Percentiles rank a stretch among this genome's conserved stretches.
Conservation (phyloP, 1,140 invertebrate species). For the Drosophila takahashii region DNA sequence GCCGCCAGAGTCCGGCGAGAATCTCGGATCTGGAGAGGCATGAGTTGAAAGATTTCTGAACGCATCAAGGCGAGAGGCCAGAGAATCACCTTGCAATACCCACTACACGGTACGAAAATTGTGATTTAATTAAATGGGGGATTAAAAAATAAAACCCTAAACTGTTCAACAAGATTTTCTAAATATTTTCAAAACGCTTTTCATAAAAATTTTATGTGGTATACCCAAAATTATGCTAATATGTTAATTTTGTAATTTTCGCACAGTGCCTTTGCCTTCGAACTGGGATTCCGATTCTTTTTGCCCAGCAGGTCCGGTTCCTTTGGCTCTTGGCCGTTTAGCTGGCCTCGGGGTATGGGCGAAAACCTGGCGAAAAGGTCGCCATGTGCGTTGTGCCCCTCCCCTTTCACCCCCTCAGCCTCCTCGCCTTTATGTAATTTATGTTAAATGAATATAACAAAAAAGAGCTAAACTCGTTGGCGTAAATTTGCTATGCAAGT, state of each 20-base stretch:
- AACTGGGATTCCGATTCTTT: slow-evolving; percentile 23
- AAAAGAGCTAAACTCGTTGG: slow-evolving; percentile 75
- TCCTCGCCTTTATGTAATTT: slow-evolving; percentile 75
- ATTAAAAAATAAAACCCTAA: no score
- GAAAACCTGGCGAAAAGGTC: slow-evolving; percentile 74
- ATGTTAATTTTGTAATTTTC: neutral
- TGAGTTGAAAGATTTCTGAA: slow-evolving; percentile 79
- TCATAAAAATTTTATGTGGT: neutral
- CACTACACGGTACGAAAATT: slow-evolving; percentile 15
- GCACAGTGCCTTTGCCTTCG: slow-evolving; percentile 26
- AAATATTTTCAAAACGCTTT: no score
- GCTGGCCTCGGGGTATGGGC: slow-evolving; percentile 51
- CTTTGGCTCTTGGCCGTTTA: slow-evolving; percentile 43
- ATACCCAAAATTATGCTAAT: neutral
- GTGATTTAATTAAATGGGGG: neutral
- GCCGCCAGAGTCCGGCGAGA: slow-evolving; percentile 26
- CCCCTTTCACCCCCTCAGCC: slow-evolving; percentile 5
- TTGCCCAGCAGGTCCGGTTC: slow-evolving; percentile 48
- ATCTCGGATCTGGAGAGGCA: slow-evolving; percentile 60
- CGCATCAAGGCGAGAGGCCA: slow-evolving; percentile 65
- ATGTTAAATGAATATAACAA: slow-evolving; percentile 83
- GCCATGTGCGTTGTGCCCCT: slow-evolving; percentile 35
- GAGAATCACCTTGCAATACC: slow-evolving; percentile 74
- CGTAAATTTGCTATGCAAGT: slow-evolving; percentile 74
- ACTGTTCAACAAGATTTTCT: no score